phyloP scores from a whole-genome alignment of 1,140 invertebrate genomes.

The Heliconius eleuchia region DNA sequence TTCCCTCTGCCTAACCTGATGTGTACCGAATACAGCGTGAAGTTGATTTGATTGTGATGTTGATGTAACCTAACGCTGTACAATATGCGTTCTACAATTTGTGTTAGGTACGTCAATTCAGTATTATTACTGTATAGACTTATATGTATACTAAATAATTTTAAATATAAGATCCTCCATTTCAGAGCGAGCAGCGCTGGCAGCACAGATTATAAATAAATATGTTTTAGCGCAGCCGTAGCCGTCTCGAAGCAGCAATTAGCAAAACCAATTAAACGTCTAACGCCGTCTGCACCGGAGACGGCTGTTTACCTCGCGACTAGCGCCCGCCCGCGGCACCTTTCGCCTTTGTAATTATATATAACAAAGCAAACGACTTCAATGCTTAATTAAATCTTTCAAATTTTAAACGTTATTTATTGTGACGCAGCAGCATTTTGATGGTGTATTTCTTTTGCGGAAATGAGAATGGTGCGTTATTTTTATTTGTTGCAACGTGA shows the following conservation, averaged over 20 bases:
- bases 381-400: constrained; percentile 31
- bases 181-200: neutral
- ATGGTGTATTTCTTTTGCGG: neutral
- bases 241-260: constrained; percentile 43
- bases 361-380: constrained; percentile 23
- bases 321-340: constrained; percentile 16
- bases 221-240: constrained; percentile 23
- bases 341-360: constrained; percentile 20
- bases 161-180: neutral
- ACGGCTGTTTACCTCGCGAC: constrained; percentile 20
- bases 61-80: too few species aligned
- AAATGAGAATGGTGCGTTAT: neutral
- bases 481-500: constrained; percentile 5
- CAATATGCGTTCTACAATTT: too few species aligned
- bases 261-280: constrained; percentile 54
- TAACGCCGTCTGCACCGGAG: constrained; percentile 29
- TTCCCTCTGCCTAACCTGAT: too few species aligned
- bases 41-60: too few species aligned
- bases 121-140: too few species aligned
- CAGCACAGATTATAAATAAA: constrained; percentile 21
- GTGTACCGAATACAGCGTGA: too few species aligned
- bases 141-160: too few species aligned
- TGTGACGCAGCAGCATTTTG: neutral
- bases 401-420: constrained; percentile 22
- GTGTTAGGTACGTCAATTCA: too few species aligned